Evolutionary conservation across 2,113 vertebrate species (phyloP).

Genomic region (Nyctereutes procyonoides): DNA sequence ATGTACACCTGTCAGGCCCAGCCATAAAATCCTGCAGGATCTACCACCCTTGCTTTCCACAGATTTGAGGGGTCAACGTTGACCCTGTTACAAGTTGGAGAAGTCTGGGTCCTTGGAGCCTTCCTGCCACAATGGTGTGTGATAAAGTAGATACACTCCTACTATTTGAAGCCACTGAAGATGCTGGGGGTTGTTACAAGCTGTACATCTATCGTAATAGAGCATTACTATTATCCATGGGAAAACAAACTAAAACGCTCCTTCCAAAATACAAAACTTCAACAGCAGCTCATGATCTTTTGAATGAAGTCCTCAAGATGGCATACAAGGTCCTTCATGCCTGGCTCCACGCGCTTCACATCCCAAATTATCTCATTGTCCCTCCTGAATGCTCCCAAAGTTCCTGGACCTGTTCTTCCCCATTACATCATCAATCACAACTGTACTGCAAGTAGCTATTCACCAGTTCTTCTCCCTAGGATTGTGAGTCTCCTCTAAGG

Average conservation of each 20-base stretch:
- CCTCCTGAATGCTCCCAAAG: neutral
- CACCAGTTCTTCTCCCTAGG: neutral
- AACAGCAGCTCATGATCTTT: neutral
- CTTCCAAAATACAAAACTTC: constrained; percentile 11
- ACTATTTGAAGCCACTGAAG: neutral
- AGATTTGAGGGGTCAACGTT: neutral
- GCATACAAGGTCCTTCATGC: neutral
- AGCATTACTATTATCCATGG: neutral
- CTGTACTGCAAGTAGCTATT: neutral
- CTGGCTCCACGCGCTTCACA: neutral
- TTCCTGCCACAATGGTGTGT: neutral
- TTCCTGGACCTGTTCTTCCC: neutral
- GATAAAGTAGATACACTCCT: neutral
- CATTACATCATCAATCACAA: neutral
- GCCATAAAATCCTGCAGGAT: neutral
- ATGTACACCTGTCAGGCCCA: neutral
- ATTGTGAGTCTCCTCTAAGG: neutral
- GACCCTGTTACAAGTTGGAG: neutral
- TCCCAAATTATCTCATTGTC: neutral
- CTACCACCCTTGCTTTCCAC: neutral
- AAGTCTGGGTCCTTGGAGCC: neutral
- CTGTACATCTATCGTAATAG: neutral
- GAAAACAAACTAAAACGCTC: constrained; percentile 1
- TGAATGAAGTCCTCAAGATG: neutral
- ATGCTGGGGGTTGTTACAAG: neutral